Base-by-base conservation (phyloP, 2,797 vertebrate genomes). In the Falco biarmicus region DNA sequence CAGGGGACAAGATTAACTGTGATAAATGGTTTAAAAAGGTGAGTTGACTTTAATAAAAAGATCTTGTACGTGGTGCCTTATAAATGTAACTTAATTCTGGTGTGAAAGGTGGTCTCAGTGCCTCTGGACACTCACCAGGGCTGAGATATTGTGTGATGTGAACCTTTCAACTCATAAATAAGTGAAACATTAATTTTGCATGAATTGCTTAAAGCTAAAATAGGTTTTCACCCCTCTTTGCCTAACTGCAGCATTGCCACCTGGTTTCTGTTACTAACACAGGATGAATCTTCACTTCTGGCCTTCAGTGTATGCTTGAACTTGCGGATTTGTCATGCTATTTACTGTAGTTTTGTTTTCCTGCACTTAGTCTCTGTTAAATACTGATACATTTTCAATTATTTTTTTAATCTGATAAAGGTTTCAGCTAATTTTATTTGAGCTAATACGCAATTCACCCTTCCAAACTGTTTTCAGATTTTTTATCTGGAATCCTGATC, bases 321-420 rank as follows among this genome's bases (percentile, higher is more conserved):
- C 90, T 96, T 95, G 68, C 53, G 88, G 91, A 97, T 97, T 98
- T 97, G 94, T 96, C 82, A 60, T 61, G 39, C 80, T 91, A 22
- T 93, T 95, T 95, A 92, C 86, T 48, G 61, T 70, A 85, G 79
- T n/a, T 90, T 91, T 96, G 84, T 97, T 97, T 97, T 91, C 69
- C 66, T 91, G 47, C 91, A 87, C 89, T 10, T 43, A 69, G 54
- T 70, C 79, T 96, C 96, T 97, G 95, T 94, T 97, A 97, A 96
- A 95, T 93, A 96, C 95, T 94, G 95, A 97, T 97, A 97, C 94
- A 97, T 96, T 98, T 97, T 96, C 95, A 98, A 97, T 98, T 98
- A 97, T 96, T 98, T 97, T 97, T 92, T 78, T 14, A 95, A 98
- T 98, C 97, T 97, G 98, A 97, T 98, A 96, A 97, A 96, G 95